phyloP scores from a whole-genome alignment of 2,113 vertebrate species.

The Pollimyrus isidori region DNA sequence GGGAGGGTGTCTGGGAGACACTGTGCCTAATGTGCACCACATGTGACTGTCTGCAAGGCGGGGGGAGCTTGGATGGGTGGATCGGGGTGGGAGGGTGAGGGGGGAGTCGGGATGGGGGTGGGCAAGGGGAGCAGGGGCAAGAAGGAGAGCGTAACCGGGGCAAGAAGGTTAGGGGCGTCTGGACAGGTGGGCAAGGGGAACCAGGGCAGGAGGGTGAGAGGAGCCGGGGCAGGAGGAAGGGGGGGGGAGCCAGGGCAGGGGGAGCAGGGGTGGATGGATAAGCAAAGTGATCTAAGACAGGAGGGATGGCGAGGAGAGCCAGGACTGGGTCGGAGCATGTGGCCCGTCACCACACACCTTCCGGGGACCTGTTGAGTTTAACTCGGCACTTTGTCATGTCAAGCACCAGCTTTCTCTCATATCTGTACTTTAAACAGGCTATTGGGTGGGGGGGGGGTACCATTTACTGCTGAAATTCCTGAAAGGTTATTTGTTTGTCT shows the following conservation, averaged over 20 bases:
- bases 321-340: neutral
- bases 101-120: neutral
- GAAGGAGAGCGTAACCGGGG: neutral
- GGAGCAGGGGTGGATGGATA: too few species aligned
- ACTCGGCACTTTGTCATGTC: neutral
- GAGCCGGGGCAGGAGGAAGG: neutral
- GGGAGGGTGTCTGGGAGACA: conserved; percentile 49
- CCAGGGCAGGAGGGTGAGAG: too few species aligned
- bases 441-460: neutral
- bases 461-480: neutral
- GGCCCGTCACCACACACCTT: neutral
- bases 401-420: neutral
- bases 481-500: neutral
- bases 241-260: too few species aligned
- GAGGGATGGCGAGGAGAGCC: too few species aligned
- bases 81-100: too few species aligned
- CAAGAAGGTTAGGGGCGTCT: neutral
- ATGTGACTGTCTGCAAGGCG: conserved; percentile 48
- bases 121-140: too few species aligned
- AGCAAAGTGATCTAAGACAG: too few species aligned
- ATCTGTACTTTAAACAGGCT: neutral
- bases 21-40: conserved; percentile 67
- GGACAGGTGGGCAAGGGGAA: too few species aligned
- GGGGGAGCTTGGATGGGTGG: neutral
- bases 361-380: neutral